Evolutionary conservation across 2,113 vertebrate species (phyloP).

Genomic region (Lagenorhynchus albirostris): DNA sequence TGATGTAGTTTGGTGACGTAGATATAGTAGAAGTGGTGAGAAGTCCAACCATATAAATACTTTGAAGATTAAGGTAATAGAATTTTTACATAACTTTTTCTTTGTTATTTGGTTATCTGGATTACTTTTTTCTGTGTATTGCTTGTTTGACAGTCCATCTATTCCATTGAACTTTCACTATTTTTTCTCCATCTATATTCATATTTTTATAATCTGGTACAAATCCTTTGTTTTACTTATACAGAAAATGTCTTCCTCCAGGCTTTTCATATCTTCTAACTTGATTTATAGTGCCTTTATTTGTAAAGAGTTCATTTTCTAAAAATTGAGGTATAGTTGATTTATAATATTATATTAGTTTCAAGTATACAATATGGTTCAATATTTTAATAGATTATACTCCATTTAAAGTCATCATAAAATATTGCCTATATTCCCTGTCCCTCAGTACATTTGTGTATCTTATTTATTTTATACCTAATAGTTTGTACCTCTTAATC

Average conservation of each 20-base stretch:
- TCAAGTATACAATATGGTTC: too few species aligned
- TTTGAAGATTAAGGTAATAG: neutral
- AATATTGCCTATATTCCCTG: too few species aligned
- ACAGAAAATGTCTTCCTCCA: neutral
- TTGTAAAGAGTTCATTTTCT: neutral
- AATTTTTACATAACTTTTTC: neutral
- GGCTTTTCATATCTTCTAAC: neutral
- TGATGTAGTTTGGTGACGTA: neutral
- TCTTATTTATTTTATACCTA: too few species aligned
- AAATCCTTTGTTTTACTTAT: neutral
- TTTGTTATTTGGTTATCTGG: neutral
- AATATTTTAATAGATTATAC: too few species aligned
- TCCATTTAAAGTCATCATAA: too few species aligned
- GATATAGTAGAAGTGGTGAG: neutral
- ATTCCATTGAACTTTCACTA: neutral
- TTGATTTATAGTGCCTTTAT: neutral
- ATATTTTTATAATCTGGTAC: neutral
- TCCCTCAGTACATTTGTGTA: too few species aligned
- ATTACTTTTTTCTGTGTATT: neutral
- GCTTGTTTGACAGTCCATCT: neutral
- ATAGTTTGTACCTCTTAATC: too few species aligned
- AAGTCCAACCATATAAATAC: neutral
- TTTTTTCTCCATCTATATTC: neutral
- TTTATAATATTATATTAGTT: too few species aligned
- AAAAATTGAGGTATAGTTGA: too few species aligned